phyloP scores from a whole-genome alignment of 2,797 vertebrate genomes.

The Vireo griseus region DNA sequence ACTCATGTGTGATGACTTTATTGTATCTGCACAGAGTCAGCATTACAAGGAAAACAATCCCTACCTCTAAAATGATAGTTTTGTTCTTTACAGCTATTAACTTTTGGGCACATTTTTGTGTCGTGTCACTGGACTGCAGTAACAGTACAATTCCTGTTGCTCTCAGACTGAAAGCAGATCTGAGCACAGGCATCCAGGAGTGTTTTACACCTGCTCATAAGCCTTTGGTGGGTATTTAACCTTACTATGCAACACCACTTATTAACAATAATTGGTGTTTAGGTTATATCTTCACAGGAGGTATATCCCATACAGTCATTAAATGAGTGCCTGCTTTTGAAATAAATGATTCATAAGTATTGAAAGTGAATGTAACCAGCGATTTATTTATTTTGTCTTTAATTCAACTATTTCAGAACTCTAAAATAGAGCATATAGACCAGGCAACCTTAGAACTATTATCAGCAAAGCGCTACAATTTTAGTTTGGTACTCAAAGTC shows the following conservation, averaged over 20 bases:
- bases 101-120: background rate
- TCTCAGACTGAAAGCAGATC: background rate
- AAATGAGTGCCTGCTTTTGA: slow-evolving; percentile 19
- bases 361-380: background rate
- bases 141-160: background rate
- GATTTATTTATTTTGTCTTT: background rate
- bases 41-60: background rate
- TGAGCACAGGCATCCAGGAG: background rate
- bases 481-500: background rate
- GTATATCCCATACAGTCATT: slow-evolving; percentile 1
- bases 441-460: background rate
- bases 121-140: background rate
- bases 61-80: background rate
- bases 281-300: background rate
- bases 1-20: background rate
- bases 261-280: slow-evolving; percentile 40
- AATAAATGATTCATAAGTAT: slow-evolving; percentile 4
- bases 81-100: background rate
- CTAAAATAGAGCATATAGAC: background rate
- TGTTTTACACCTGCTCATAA: background rate
- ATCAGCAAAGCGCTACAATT: background rate
- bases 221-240: background rate
- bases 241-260: background rate
- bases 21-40: background rate
- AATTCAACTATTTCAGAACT: background rate